Evolutionary conservation across 1,140 invertebrate genomes (phyloP), one percentile per base, ranked within the genome.

Genomic region (Teleopsis dalmanni): DNA sequence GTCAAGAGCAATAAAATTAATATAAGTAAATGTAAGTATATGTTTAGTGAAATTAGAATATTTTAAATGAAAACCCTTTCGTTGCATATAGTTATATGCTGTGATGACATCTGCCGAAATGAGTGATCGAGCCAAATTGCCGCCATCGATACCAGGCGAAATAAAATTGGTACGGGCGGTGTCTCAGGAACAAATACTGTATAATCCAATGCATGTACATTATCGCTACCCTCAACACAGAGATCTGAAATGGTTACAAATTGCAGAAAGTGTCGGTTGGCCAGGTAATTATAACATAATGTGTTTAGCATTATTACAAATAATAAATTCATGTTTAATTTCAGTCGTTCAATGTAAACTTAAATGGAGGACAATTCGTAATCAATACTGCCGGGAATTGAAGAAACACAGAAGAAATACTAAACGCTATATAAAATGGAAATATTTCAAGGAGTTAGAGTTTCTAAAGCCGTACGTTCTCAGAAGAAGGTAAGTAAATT

Each of bases 351-450:
- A 68, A 53, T 68, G 65, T 48, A 68, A 68, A 53, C 55, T 59
- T 4, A 68, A 68, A 19, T 68, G 65, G 65, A 68, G 68, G 37
- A 65, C 65, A 1, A 55, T 68, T 54, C 44, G 65, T 25, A 65
- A 68, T 35, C 65, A 68, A 55, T 68, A 68, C 49, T 67, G 65
- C 16, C 57, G 65, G 1, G 65, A 68, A 34, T 47, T 68, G 1
- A 68, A 67, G 26, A 62, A 65, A 23, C 54, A 57, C 51, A 68
- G 65, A 51, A 29, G 49, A 9, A 65, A 60, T 52, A 29, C 44
- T 29, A 68, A 68, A 44, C 50, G 50, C 23, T 56, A 50, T 26
- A 59, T 68, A 5, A 68, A 65, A 31, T 68, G 65, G 65, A 68
- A 65, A 36, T 68, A 65, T 36, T 68, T 68, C 7, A 65, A 68